Conservation (phyloP, 1,140 invertebrate species). For the Paralvinella palmiformis region DNA sequence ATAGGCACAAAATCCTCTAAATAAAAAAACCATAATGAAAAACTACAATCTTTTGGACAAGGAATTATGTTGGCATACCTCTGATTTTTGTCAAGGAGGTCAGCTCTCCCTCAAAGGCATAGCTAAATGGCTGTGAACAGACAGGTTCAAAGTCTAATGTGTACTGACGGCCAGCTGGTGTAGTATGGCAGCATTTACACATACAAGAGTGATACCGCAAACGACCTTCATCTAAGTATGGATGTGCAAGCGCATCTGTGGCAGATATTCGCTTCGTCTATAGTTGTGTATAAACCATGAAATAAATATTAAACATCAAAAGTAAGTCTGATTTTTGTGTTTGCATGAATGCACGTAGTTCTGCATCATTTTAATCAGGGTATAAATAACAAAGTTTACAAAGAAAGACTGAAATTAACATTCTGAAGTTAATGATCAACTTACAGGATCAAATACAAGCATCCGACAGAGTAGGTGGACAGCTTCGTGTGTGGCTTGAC, state of each 20-base stretch:
- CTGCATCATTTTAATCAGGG: too few species aligned
- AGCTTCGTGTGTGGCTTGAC: constrained; percentile 92
- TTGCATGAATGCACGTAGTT: too few species aligned
- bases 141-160: constrained; percentile 81
- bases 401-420: not conserved
- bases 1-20: too few species aligned
- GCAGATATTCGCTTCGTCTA: constrained; percentile 91
- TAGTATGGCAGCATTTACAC: constrained; percentile 90
- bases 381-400: too few species aligned
- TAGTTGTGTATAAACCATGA: constrained; percentile 18
- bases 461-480: constrained; percentile 96
- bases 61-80: not conserved
- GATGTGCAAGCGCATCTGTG: constrained; percentile 87
- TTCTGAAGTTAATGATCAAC: constrained; percentile 34
- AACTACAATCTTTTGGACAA: not conserved
- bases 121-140: constrained; percentile 81
- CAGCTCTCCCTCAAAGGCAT: constrained; percentile 89
- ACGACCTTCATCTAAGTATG: constrained; percentile 94
- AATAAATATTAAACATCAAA: not conserved
- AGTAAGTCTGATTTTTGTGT: too few species aligned
- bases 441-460: constrained; percentile 95
- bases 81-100: constrained; percentile 60
- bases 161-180: constrained; percentile 53
- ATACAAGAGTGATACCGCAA: constrained; percentile 98
- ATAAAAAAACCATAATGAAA: not conserved